Conservation (phyloP, 2,888 invertebrate genomes). For the Tuberolachnus salignus region DNA sequence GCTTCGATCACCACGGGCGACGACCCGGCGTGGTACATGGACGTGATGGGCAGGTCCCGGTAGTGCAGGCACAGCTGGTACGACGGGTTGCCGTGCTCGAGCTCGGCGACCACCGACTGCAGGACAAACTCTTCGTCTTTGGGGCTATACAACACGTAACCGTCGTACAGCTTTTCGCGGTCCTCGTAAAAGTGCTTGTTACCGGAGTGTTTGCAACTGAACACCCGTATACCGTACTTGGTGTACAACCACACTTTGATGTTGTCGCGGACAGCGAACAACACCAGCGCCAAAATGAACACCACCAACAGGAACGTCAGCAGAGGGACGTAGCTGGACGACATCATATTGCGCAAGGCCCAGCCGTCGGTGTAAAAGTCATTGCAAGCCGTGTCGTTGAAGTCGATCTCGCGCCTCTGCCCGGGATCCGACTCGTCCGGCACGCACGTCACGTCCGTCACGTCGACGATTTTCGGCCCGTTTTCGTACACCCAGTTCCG, state of each 20-base stretch:
- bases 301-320: slow-evolving; percentile 80
- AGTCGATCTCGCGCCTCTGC: slow-evolving; percentile 69
- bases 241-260: slow-evolving; percentile 87
- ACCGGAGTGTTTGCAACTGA: slow-evolving; percentile 68
- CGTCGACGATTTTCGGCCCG: slow-evolving; percentile 81
- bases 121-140: slow-evolving; percentile 90
- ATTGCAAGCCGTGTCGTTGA: slow-evolving; percentile 84
- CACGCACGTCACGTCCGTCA: slow-evolving; percentile 73
- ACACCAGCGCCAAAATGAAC: slow-evolving; percentile 76
- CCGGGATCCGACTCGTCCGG: slow-evolving; percentile 60
- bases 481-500: slow-evolving; percentile 80
- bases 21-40: slow-evolving; percentile 61
- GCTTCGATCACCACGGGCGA: slow-evolving; percentile 72
- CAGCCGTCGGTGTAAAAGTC: slow-evolving; percentile 84
- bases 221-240: slow-evolving; percentile 82
- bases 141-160: slow-evolving; percentile 89
- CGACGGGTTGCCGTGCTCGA: slow-evolving; percentile 77
- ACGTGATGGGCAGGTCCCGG: slow-evolving; percentile 75
- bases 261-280: slow-evolving; percentile 84
- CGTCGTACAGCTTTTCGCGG: slow-evolving; percentile 81
- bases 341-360: slow-evolving; percentile 80
- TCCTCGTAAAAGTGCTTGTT: slow-evolving; percentile 70
- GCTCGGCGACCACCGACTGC: slow-evolving; percentile 80
- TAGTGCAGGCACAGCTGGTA: slow-evolving; percentile 88
- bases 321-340: slow-evolving; percentile 83